Evolutionary conservation across 2,113 vertebrate genomes (phyloP).

Genomic region (Peromyscus polionotus): DNA sequence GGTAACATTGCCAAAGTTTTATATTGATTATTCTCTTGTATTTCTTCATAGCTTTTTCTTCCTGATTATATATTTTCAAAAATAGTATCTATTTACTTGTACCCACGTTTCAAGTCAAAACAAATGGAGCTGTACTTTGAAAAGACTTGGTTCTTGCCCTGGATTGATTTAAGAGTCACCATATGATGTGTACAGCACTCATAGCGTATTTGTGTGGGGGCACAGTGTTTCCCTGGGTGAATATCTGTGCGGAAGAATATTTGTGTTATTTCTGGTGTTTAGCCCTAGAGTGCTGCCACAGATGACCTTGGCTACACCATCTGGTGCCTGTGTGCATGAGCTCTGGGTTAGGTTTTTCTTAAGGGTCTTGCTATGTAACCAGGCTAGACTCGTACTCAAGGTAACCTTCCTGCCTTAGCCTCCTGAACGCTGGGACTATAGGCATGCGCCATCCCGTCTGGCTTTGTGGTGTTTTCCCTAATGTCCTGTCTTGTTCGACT

Average conservation of each 20-base stretch:
- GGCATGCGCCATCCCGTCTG: neutral
- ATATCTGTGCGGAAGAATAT: neutral
- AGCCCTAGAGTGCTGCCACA: neutral
- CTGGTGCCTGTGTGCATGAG: neutral
- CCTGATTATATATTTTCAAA: neutral
- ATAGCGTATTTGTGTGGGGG: neutral
- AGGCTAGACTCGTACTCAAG: neutral
- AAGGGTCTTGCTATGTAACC: neutral
- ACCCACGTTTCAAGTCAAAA: neutral
- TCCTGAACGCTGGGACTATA: neutral
- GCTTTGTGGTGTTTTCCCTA: neutral
- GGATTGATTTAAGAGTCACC: neutral
- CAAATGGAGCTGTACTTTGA: slow-evolving; percentile 24
- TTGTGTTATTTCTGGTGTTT: neutral
- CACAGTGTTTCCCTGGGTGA: neutral
- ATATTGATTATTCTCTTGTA: neutral
- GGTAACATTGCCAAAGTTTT: neutral
- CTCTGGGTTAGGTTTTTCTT: neutral
- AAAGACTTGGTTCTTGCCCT: slow-evolving; percentile 5
- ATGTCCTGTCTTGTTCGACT: neutral
- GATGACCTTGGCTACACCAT: neutral
- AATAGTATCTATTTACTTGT: neutral
- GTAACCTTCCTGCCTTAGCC: neutral
- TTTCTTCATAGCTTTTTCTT: slow-evolving; percentile 36
- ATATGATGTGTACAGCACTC: neutral